These are phyloP conservation scores for Astropecten irregularis DNA, from an alignment of 53 echinoderm and acorn worm species.

Conservation along the genomic window DNA sequence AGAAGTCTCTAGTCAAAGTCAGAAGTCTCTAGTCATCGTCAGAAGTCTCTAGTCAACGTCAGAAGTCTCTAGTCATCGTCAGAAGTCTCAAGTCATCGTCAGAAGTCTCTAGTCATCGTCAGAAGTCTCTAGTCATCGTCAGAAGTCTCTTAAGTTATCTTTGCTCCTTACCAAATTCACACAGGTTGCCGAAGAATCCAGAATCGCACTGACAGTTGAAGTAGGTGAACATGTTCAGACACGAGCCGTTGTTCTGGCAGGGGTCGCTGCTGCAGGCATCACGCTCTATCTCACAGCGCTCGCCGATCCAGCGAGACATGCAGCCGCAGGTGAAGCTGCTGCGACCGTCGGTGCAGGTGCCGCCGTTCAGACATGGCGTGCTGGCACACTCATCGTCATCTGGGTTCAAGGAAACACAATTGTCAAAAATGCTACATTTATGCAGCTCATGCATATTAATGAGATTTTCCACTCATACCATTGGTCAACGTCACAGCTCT, in stretches of 20 bases:
- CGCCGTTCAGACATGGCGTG: conserved; percentile 35
- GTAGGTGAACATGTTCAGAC: conserved; percentile 52
- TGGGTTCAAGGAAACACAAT: not conserved
- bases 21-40: too few relatives aligned
- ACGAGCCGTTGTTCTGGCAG: conserved; percentile 20
- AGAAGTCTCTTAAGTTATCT: not conserved
- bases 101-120: too few relatives aligned
- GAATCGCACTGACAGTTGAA: conserved; percentile 38
- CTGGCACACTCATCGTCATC: conserved; percentile 52
- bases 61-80: too few relatives aligned
- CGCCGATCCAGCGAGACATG: conserved; percentile 28
- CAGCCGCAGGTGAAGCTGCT: conserved; percentile 32
- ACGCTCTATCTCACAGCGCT: conserved; percentile 38
- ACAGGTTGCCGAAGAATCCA: conserved; percentile 59
- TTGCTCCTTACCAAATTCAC: conserved; percentile 52
- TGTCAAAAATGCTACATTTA: too few relatives aligned
- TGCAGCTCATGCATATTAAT: not conserved
- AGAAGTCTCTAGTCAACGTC: too few relatives aligned
- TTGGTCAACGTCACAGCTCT: too few relatives aligned
- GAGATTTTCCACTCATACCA: too few relatives aligned
- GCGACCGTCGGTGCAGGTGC: conserved; percentile 35
- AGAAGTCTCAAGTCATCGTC: too few relatives aligned
- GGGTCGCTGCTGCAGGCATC: conserved; percentile 25
- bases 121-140: too few relatives aligned
- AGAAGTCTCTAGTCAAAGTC: too few relatives aligned